Percentiles rank a stretch among this genome's conserved stretches.
These are phyloP conservation scores for Clavelina lepadiformis DNA, from an alignment of 23 tunicate species.

Conservation along the genomic window DNA sequence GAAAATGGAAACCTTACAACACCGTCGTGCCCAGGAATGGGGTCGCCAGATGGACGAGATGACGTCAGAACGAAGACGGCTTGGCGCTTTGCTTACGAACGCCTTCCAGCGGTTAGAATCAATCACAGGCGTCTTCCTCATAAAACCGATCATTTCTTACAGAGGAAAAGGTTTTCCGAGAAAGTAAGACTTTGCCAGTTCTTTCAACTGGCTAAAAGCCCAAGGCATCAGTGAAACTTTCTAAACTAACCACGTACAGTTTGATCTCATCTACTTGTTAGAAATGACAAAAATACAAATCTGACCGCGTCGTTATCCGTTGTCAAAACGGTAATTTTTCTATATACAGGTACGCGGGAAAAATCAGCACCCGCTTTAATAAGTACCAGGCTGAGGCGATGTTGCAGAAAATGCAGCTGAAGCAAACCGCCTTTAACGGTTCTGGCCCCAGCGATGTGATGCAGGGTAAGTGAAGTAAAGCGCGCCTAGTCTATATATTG, in stretches of 20 bases:
- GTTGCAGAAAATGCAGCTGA: conserved; percentile 48
- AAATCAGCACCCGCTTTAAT: conserved; percentile 79
- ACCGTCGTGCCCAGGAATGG: conserved; percentile 77
- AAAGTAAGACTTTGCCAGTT: conserved; percentile 46
- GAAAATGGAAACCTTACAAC: conserved; percentile 79
- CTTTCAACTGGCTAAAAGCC: background rate
- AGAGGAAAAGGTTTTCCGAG: conserved; percentile 40
- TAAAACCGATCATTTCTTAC: conserved; percentile 77
- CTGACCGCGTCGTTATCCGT: no score
- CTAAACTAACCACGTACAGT: no score
- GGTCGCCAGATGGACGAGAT: conserved; percentile 71
- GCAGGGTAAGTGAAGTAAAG: conserved; percentile 13
- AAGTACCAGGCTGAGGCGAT: conserved; percentile 82
- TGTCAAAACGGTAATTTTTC: background rate
- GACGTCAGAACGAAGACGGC: conserved; percentile 55
- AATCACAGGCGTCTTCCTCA: conserved; percentile 78
- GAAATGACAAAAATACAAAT: no score
- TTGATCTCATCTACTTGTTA: no score
- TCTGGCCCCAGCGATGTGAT: background rate
- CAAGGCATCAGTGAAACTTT: no score
- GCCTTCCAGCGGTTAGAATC: conserved; percentile 69
- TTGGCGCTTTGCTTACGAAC: conserved; percentile 53
- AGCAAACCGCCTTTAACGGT: background rate
- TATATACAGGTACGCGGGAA: conserved; percentile 61
- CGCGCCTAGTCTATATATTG: no score